These are phyloP conservation scores for Drosophila anomelani DNA, from an alignment of 2,888 invertebrate species.

Conservation along the genomic window DNA sequence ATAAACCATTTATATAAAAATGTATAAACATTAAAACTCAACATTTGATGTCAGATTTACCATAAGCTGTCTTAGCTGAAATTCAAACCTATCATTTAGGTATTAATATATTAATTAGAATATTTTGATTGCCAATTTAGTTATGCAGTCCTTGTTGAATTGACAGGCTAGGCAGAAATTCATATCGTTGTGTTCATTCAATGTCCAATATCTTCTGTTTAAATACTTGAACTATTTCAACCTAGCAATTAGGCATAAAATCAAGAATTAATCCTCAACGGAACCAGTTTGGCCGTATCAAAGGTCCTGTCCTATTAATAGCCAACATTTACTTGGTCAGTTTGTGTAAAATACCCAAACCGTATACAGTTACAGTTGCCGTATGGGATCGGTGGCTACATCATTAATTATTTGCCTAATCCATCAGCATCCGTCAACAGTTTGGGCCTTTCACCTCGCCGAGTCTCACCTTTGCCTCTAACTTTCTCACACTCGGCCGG, in stretches of 20 bases:
- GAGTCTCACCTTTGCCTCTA: constrained; percentile 50
- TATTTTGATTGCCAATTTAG: background rate
- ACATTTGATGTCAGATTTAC: background rate
- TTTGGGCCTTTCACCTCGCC: constrained; percentile 50
- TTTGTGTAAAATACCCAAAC: constrained; percentile 59
- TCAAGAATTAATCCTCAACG: background rate
- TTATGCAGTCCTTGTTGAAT: background rate
- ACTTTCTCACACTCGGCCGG: constrained; percentile 79
- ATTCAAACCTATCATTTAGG: background rate
- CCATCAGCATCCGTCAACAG: constrained; percentile 75
- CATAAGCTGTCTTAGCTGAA: background rate
- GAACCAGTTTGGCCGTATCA: constrained; percentile 13
- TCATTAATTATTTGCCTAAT: constrained; percentile 82
- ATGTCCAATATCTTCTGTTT: background rate
- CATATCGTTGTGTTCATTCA: background rate
- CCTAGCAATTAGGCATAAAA: background rate
- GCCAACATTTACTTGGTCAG: constrained; percentile 62
- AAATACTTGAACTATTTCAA: background rate
- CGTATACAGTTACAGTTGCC: constrained; percentile 37
- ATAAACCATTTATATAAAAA: background rate
- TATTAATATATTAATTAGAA: background rate
- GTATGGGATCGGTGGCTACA: constrained; percentile 12
- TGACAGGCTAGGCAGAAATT: too few species aligned
- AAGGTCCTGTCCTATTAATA: constrained; percentile 38
- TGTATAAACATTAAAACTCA: background rate